phyloP scores from a whole-genome alignment of 35 echinoderm and acorn worm species.

The Ophioderma brevispina region DNA sequence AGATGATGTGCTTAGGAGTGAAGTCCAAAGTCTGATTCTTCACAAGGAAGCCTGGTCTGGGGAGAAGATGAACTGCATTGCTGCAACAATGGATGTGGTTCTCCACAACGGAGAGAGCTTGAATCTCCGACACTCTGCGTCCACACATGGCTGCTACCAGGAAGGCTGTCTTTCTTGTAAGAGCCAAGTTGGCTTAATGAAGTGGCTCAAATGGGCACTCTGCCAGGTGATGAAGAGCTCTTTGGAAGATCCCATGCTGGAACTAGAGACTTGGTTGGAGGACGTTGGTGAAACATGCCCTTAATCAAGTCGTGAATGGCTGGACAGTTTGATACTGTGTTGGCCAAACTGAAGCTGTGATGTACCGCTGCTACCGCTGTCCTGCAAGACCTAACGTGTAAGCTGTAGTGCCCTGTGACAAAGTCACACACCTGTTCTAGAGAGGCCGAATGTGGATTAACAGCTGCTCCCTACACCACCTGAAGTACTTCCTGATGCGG shows the following conservation, averaged over 20 bases:
- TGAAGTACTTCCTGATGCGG: not conserved
- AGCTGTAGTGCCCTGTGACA: not conserved
- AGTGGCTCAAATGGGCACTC: not conserved
- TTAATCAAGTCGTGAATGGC: not conserved
- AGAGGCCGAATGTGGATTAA: not conserved
- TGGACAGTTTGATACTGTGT: not conserved
- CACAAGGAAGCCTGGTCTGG: not conserved
- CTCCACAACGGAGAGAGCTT: not conserved
- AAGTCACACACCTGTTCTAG: not conserved
- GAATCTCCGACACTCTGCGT: too few relatives aligned
- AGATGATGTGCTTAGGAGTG: not conserved
- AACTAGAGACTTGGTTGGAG: not conserved
- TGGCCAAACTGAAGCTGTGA: not conserved
- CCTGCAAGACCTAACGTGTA: too few relatives aligned
- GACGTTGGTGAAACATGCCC: too few relatives aligned
- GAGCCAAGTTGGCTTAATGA: not conserved
- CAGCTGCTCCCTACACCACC: not conserved
- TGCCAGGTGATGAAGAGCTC: not conserved
- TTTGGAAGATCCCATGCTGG: not conserved
- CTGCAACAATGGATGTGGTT: not conserved
- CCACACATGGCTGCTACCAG: not conserved
- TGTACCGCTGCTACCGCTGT: not conserved
- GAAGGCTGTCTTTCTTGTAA: not conserved
- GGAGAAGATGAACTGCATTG: not conserved
- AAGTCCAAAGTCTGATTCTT: slow-evolving; percentile 4